Base-by-base conservation (phyloP, 2,797 vertebrate species). In the Triplophysa bombifrons region DNA sequence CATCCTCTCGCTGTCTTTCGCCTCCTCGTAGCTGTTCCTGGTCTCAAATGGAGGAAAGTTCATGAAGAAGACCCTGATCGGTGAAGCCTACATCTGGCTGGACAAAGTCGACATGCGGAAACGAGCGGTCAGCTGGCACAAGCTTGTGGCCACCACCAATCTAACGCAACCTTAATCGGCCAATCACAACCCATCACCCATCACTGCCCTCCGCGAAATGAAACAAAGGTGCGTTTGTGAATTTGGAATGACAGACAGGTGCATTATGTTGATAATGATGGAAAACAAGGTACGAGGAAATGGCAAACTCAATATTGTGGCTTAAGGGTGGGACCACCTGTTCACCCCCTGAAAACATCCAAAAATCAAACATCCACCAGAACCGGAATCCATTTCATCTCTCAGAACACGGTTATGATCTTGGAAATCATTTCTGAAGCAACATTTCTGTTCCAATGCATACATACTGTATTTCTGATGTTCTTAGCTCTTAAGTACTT, bases 71-170 rank as follows among this genome's bases (percentile, higher is more conserved):
- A 99, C 97, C 19, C 88, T 99, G 86, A 99, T 99, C 81, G 97
- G 98, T 0, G 98, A 99, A 90, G 97, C 98, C 78, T 98, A 96
- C 90, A 96, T 99, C 90, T 99, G 96, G 96, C 93, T 99, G 86
- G 98, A 99, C 92, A 99, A 98, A 92, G 96, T 99, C 90, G 98
- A 99, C 93, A 96, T 98, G 93, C 95, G 97, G 86, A 99, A 99
- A 92, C 94, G 97, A 88, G 95, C 95, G 84, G 97, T 99, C 87
- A 99, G 97, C 93, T 99, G 98, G 98, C 96, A 99, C 94, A 99
- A 99, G 91, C 91, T 99, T 82, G 93, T 96, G 60, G 94, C 95
- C 92, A 98, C 95, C 87, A 93, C 96, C 75, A 93, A 94, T 84
- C 96, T 95, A 88, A 94, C 93, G 46, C 96, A 96, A 76, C 96